Conservation (phyloP, 1,140 invertebrate genomes). For the Diorhabda elongata region DNA sequence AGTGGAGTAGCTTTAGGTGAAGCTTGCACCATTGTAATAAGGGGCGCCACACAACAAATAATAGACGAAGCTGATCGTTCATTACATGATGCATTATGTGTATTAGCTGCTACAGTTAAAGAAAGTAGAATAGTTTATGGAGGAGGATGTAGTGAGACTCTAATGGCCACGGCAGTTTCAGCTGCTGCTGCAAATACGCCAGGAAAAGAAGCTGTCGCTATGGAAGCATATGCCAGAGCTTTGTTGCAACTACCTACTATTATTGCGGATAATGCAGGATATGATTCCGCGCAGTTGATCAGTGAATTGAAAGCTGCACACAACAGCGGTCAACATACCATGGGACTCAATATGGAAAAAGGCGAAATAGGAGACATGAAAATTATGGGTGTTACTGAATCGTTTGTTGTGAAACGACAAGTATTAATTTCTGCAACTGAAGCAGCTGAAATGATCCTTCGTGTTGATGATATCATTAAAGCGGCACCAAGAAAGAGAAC, state of each 20-base stretch:
- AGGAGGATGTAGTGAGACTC: constrained; percentile 89
- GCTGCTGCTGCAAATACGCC: constrained; percentile 81
- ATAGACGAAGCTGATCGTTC: constrained; percentile 98
- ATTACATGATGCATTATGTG: constrained; percentile 96
- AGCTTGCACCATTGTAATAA: constrained; percentile 94
- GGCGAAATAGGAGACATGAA: constrained; percentile 85
- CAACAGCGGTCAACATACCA: constrained; percentile 63
- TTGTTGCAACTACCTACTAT: constrained; percentile 85
- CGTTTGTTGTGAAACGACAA: constrained; percentile 93
- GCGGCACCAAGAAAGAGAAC: constrained; percentile 87
- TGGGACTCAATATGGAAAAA: constrained; percentile 90
- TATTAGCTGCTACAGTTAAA: constrained; percentile 91
- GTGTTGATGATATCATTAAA: constrained; percentile 96
- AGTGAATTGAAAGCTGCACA: constrained; percentile 88
- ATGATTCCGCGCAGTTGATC: constrained; percentile 93
- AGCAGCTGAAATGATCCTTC: constrained; percentile 97
- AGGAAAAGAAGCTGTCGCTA: constrained; percentile 96
- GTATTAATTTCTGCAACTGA: constrained; percentile 92
- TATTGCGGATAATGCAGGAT: constrained; percentile 98
- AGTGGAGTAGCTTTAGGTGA: constrained; percentile 92
- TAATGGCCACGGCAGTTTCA: constrained; percentile 92
- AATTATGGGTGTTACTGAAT: constrained; percentile 90
- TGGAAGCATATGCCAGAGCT: constrained; percentile 92
- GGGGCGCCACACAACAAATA: constrained; percentile 99
- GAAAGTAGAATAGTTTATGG: constrained; percentile 90